Conservation (phyloP, 1,140 invertebrate genomes). For the Drosophila gunungcola region DNA sequence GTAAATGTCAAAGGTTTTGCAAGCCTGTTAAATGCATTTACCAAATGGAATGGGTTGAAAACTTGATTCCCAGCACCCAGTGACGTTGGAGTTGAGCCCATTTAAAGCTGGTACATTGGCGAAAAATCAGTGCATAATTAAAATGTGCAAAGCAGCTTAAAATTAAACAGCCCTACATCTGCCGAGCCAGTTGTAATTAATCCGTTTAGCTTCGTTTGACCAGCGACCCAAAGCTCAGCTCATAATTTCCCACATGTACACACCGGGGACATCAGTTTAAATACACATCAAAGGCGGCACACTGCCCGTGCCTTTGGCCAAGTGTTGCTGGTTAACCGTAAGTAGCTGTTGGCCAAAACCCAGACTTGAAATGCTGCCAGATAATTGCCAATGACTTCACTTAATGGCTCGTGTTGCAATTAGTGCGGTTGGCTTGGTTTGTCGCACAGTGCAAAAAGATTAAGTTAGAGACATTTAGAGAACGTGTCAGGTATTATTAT, state of each 20-base stretch:
- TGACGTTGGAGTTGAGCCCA: conserved; percentile 16
- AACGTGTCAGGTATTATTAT: conserved; percentile 28
- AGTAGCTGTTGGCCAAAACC: conserved; percentile 55
- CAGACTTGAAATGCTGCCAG: conserved; percentile 55
- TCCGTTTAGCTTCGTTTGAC: conserved; percentile 68
- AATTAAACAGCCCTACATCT: conserved; percentile 24
- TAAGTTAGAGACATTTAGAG: conserved; percentile 19
- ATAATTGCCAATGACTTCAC: conserved; percentile 73
- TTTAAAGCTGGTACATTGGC: conserved; percentile 35
- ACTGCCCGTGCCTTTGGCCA: conserved; percentile 23
- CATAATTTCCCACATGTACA: conserved; percentile 79
- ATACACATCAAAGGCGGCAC: conserved; percentile 70
- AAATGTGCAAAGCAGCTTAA: conserved; percentile 68
- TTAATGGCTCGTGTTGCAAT: conserved; percentile 78
- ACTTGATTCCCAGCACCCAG: not conserved
- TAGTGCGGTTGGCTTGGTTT: conserved; percentile 63
- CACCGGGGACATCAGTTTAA: conserved; percentile 49
- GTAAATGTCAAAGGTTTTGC: conserved; percentile 44
- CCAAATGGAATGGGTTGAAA: not conserved
- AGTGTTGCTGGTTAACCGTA: conserved; percentile 81
- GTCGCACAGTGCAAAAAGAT: conserved; percentile 5
- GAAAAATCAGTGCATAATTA: conserved; percentile 59
- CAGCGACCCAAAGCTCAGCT: conserved; percentile 37
- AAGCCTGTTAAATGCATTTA: conserved; percentile 46
- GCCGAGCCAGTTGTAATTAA: conserved; percentile 43